phyloP scores from a whole-genome alignment of 2,113 vertebrate species.

The Epinephelus fuscoguttatus region DNA sequence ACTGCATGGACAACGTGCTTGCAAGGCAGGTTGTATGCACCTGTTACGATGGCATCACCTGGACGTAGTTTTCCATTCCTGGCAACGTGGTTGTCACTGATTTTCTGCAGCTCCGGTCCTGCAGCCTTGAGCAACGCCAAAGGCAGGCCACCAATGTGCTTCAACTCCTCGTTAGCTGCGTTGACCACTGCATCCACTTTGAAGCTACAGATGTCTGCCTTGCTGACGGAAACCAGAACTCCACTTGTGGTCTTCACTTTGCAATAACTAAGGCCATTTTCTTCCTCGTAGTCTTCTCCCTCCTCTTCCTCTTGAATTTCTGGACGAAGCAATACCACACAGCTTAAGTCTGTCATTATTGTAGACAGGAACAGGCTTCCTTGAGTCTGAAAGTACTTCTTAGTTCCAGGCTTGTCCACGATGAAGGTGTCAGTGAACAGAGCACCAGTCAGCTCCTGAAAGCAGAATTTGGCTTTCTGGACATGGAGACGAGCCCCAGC shows the following conservation, averaged over 20 bases:
- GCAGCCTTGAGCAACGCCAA: conserved; percentile 81
- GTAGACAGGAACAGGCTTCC: conserved; percentile 56
- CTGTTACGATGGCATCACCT: conserved; percentile 71
- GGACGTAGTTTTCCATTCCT: conserved; percentile 50
- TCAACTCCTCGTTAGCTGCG: conserved; percentile 87
- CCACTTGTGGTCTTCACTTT: conserved; percentile 73
- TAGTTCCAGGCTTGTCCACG: conserved; percentile 87
- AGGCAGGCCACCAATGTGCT: conserved; percentile 85
- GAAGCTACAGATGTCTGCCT: conserved; percentile 82
- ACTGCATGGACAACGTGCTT: conserved; percentile 88
- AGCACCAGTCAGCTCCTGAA: conserved; percentile 61
- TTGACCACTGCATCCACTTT: conserved; percentile 89
- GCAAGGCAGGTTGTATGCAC: conserved; percentile 84
- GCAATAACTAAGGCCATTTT: neutral
- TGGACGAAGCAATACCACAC: conserved; percentile 82
- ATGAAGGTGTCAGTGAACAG: conserved; percentile 72
- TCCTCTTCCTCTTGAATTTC: conserved; percentile 44
- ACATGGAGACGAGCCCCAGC: conserved; percentile 82
- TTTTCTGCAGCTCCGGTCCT: conserved; percentile 85
- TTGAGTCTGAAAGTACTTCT: conserved; percentile 82
- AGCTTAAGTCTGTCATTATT: conserved; percentile 70
- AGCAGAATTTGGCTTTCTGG: conserved; percentile 33
- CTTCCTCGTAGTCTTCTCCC: neutral
- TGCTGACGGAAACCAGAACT: conserved; percentile 80
- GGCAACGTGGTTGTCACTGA: conserved; percentile 77